Percentiles rank a stretch among this genome's conserved stretches.
Conservation (phyloP, 2,888 invertebrate genomes). For the Drosophila histrio region DNA sequence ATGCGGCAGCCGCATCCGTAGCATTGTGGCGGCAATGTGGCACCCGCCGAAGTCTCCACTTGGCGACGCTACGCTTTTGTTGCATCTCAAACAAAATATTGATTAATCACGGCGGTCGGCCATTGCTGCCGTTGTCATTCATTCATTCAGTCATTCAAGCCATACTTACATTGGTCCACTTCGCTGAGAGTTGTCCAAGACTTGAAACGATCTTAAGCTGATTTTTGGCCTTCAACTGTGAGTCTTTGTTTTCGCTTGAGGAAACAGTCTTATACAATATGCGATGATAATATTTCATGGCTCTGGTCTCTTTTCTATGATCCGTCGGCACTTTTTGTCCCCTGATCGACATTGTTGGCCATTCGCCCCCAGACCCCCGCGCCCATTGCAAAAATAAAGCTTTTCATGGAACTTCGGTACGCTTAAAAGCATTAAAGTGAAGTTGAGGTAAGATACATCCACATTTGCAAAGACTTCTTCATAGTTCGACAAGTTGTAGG, state of each 20-base stretch:
- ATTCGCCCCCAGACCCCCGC: not conserved
- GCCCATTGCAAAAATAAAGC: conserved; percentile 35
- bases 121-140: conserved; percentile 41
- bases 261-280: conserved; percentile 32
- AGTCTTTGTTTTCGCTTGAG: conserved; percentile 34
- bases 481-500: conserved; percentile 1
- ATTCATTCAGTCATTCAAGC: conserved; percentile 28
- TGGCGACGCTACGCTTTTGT: conserved; percentile 69
- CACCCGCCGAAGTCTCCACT: conserved; percentile 50
- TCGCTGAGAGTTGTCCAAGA: conserved; percentile 44
- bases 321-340: conserved; percentile 49
- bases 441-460: not conserved
- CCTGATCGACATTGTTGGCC: conserved; percentile 40
- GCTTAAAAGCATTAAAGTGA: conserved; percentile 16
- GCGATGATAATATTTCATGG: conserved; percentile 45
- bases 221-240: conserved; percentile 63
- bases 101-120: conserved; percentile 73
- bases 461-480: conserved; percentile 20
- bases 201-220: conserved; percentile 69
- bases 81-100: conserved; percentile 77
- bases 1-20: conserved; percentile 60
- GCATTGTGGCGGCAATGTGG: conserved; percentile 22
- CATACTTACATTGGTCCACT: conserved; percentile 33
- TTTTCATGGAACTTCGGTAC: conserved; percentile 32
- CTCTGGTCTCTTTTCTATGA: conserved; percentile 32